Percentiles rank a stretch among this genome's conserved stretches.
Evolutionary conservation across 2,888 invertebrate genomes (phyloP).

Genomic region (Metallyticus violacea): DNA sequence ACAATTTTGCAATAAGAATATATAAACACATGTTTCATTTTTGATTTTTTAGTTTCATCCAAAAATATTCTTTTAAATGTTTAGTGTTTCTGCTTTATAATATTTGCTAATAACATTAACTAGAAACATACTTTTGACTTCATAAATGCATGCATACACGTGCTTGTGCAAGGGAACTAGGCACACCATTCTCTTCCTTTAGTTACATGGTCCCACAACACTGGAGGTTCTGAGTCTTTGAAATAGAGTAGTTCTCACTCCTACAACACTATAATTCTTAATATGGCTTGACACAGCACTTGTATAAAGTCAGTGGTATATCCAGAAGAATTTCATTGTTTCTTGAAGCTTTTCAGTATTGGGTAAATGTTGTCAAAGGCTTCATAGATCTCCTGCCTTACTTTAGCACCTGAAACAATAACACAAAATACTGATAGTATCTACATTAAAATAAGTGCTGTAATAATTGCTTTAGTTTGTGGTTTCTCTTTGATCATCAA

Average conservation of each 20-base stretch:
- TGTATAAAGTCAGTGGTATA: neutral
- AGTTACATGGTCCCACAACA: neutral
- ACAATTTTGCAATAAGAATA: no score
- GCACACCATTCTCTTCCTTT: neutral
- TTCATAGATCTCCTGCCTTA: constrained; percentile 61
- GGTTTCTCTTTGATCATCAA: no score
- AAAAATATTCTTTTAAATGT: neutral
- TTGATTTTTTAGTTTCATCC: neutral
- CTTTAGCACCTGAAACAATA: constrained; percentile 56
- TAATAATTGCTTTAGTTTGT: no score
- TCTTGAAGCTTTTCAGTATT: constrained; percentile 61
- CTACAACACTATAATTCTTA: neutral
- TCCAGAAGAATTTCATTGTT: constrained; percentile 44
- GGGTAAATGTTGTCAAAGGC: constrained; percentile 66
- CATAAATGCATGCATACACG: neutral
- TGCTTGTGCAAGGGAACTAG: neutral
- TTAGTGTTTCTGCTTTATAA: neutral
- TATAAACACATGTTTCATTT: neutral
- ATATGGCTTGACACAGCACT: neutral
- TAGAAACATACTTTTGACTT: neutral
- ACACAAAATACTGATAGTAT: neutral
- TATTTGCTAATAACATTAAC: neutral
- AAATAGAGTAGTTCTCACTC: neutral
- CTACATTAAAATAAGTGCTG: neutral
- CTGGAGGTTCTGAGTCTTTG: neutral